A percentile compares a stretch with the other conserved stretches of the same genome.
Evolutionary conservation across 2,113 vertebrate genomes (phyloP).

Genomic region (Dendropsophus ebraccatus): DNA sequence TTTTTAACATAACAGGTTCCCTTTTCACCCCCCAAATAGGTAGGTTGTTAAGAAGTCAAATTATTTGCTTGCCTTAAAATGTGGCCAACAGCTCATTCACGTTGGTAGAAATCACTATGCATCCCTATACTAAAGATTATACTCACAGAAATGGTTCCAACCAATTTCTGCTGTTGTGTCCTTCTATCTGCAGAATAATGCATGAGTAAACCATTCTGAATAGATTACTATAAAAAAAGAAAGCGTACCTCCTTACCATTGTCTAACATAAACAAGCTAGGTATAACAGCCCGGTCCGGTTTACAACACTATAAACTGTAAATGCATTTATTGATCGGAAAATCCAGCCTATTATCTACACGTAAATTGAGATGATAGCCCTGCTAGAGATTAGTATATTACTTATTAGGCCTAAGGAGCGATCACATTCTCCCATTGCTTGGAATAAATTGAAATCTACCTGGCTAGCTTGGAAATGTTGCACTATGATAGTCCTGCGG

Average conservation of each 20-base stretch:
- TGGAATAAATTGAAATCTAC: slow-evolving; percentile 79
- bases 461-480: slow-evolving; percentile 91
- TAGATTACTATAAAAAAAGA: not conserved
- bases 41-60: too few species aligned
- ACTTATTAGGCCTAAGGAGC: slow-evolving; percentile 71
- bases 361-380: slow-evolving; percentile 75
- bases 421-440: slow-evolving; percentile 69
- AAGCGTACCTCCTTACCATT: not conserved
- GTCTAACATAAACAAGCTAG: not conserved
- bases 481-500: slow-evolving; percentile 85
- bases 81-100: too few species aligned
- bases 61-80: too few species aligned
- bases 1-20: too few species aligned
- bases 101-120: too few species aligned
- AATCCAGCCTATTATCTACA: slow-evolving; percentile 63
- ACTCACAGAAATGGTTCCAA: not conserved
- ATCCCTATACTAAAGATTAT: too few species aligned
- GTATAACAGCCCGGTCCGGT: slow-evolving; percentile 56
- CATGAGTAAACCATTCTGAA: not conserved
- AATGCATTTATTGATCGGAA: slow-evolving; percentile 68
- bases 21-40: too few species aligned
- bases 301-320: slow-evolving; percentile 66
- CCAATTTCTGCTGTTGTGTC: not conserved
- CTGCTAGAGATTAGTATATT: slow-evolving; percentile 73
- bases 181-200: not conserved